Evolutionary conservation across 2,888 invertebrate species (phyloP).

Genomic region (Limnephilus rhombicus): DNA sequence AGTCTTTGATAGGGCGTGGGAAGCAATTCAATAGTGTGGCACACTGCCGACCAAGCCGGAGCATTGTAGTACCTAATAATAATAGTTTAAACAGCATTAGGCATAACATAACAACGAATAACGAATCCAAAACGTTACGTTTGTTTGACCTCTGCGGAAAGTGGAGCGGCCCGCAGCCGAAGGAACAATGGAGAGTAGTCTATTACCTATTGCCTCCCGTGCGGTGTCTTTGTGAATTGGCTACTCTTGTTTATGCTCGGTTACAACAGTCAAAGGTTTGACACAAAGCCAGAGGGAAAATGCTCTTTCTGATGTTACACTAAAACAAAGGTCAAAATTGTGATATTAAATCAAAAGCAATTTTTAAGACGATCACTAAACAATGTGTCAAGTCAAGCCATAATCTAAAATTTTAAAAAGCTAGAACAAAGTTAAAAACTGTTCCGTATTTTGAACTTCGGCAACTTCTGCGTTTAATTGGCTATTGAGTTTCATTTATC

Average conservation of each 20-base stretch:
- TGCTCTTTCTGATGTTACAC: not conserved
- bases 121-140: constrained; percentile 20
- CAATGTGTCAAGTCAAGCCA: too few relatives aligned
- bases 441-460: not conserved
- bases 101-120: constrained; percentile 1
- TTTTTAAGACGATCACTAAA: not conserved
- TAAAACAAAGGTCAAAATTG: not conserved
- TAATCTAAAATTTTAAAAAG: too few relatives aligned
- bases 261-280: not conserved
- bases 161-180: not conserved
- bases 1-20: constrained; percentile 8
- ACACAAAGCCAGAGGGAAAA: not conserved
- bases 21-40: constrained; percentile 9
- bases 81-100: not conserved
- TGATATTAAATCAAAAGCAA: not conserved
- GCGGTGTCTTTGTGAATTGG: not conserved
- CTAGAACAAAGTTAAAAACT: not conserved
- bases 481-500: not conserved
- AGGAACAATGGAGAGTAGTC: not conserved
- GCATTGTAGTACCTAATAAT: not conserved
- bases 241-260: not conserved
- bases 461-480: not conserved
- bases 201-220: not conserved
- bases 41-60: not conserved
- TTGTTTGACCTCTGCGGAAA: constrained; percentile 30